Evolutionary conservation across 2,888 invertebrate species (phyloP), one percentile per base, ranked within the genome.

Genomic region (Mayetiola destructor): DNA sequence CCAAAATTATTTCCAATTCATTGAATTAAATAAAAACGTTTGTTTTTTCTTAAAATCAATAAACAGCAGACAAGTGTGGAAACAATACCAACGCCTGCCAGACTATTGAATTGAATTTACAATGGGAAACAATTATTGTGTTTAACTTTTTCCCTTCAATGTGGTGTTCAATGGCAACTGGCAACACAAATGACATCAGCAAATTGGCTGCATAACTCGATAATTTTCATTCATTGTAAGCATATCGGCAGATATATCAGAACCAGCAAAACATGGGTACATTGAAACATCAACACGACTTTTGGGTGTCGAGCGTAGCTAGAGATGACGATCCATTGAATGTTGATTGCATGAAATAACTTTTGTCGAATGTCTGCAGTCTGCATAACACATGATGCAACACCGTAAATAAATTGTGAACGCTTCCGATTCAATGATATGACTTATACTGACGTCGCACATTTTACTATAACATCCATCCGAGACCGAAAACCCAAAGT

Each of bases 181-280:
- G n/a, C n/a, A n/a, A n/a, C n/a, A n/a, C n/a, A 42, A 42, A 42
- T 42, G 48, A 48, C 48, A 48, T 48, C 48, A 48, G 48, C 48
- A 48, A 48, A 48, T 48, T 48, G 29, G 48, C 48, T 48, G 48
- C 48, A 48, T 48, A 48, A n/a, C n/a, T 27, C 48, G 27, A 48
- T 48, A 27, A 27, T 27, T 27, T 48, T 48, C 27, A 27, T n/a
- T 48, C 27, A 48, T 23, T 42, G 32, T 10, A 12, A 42, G 1
- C 27, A 16, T 16, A 23, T 14, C 12, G 14, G 42, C 23, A n/a
- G n/a, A n/a, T n/a, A n/a, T n/a, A n/a, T 40, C 39, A 8, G 3
- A 8, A 12, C 36, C 14, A 12, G 4, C 18, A 18, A n/a, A 6
- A 18, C 39, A 18, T 39, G 18, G 18, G 14, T 10, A 21, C 18